These are phyloP conservation scores for Drosophila parthenogenetica DNA, from an alignment of 2,888 invertebrate species.

Conservation along the genomic window DNA sequence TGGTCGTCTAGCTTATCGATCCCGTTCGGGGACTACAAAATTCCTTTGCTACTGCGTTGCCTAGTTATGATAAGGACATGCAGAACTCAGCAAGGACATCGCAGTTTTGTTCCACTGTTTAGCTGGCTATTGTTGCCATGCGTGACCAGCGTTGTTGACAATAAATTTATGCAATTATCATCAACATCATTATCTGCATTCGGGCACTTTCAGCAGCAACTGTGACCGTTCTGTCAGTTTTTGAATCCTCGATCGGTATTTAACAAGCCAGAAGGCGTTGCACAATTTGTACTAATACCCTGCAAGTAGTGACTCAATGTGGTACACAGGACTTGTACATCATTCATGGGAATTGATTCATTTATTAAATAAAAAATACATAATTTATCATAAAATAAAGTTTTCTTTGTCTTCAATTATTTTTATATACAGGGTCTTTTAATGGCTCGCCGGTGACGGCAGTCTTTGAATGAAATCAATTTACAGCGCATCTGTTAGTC, in stretches of 20 bases:
- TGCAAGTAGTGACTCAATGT: background rate
- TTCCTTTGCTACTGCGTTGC: slow-evolving; percentile 9
- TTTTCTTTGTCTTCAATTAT: no score
- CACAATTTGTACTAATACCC: background rate
- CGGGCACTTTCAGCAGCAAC: slow-evolving; percentile 42
- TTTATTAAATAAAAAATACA: no score
- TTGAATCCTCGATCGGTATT: background rate
- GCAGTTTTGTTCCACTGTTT: background rate
- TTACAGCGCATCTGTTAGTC: slow-evolving; percentile 12
- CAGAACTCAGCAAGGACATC: slow-evolving; percentile 39
- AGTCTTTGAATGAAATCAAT: background rate
- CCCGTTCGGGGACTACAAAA: background rate
- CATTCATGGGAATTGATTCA: no score
- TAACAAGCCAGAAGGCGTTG: no score
- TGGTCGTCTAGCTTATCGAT: slow-evolving; percentile 21
- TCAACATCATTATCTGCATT: slow-evolving; percentile 20
- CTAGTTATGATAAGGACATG: slow-evolving; percentile 40
- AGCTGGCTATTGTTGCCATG: slow-evolving; percentile 49
- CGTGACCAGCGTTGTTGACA: slow-evolving; percentile 68
- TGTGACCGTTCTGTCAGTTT: slow-evolving; percentile 14
- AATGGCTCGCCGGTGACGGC: no score
- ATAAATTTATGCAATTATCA: slow-evolving; percentile 67
- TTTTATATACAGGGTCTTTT: no score
- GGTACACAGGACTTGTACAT: no score
- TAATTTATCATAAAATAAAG: no score